These are phyloP conservation scores for Euwallacea similis DNA, from an alignment of 1,140 invertebrate genomes.

Conservation along the genomic window DNA sequence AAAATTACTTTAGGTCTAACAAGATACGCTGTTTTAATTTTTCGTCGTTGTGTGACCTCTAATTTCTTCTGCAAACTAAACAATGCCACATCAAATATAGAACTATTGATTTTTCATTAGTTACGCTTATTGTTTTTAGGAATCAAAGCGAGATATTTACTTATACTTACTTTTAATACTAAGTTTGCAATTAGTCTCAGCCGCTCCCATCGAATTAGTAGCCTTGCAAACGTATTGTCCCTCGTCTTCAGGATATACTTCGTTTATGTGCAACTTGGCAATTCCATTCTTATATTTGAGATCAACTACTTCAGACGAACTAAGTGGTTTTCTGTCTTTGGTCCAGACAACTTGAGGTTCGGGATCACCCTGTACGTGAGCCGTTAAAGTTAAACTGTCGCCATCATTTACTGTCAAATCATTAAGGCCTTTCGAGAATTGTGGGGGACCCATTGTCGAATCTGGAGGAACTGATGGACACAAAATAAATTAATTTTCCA, in stretches of 20 bases:
- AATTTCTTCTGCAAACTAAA: not conserved
- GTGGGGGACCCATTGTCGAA: constrained; percentile 79
- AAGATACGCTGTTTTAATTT: no score
- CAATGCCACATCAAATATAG: constrained; percentile 6
- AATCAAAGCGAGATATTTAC: not conserved
- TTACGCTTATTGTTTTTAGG: not conserved
- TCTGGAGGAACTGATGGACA: constrained; percentile 73
- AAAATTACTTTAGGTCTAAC: no score
- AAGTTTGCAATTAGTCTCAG: constrained; percentile 81
- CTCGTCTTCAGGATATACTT: constrained; percentile 93
- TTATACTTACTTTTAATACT: constrained; percentile 74
- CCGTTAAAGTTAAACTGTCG: constrained; percentile 74
- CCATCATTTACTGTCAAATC: constrained; percentile 79
- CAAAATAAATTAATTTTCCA: constrained; percentile 14
- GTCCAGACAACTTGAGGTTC: constrained; percentile 87
- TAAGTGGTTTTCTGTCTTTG: constrained; percentile 74
- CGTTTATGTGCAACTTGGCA: constrained; percentile 82
- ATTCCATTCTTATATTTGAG: constrained; percentile 88
- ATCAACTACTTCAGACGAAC: constrained; percentile 83
- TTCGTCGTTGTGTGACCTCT: no score
- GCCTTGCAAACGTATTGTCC: constrained; percentile 87
- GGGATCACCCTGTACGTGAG: constrained; percentile 85
- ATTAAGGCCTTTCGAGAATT: constrained; percentile 73
- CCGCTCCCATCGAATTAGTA: constrained; percentile 83
- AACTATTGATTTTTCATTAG: not conserved